Base-by-base conservation (phyloP, 2,113 vertebrate genomes). In the Manacus vitellinus region DNA sequence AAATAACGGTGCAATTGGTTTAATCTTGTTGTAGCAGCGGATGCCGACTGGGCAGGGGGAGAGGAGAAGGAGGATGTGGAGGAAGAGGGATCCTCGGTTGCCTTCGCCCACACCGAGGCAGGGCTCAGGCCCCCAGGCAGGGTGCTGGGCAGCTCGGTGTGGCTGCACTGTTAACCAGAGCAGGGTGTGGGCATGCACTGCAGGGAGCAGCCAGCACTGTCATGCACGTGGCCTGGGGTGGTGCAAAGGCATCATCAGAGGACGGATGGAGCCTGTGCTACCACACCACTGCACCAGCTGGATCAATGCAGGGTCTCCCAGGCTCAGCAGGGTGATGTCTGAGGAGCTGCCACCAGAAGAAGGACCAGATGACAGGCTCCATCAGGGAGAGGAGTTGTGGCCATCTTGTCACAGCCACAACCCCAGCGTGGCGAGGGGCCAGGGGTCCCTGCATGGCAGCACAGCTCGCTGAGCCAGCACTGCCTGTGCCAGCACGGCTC, bases 1-100 rank as follows among this genome's bases (percentile, higher is more conserved):
- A 94, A 96, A 96, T 97, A 95, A 95, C 14, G 3, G 68, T 43
- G 81, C 83, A 88, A 96, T 96, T 94, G 96, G 96, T 92, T 95
- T 97, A 95, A 96, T 97, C 88, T 75, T 75, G 56, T 89, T 94
- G 92, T 25, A 14, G 94, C 2, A 4, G 49, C 6, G 18, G 85
- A 93, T 63, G 82, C 62, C 1, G 25, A 25, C 63, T 8, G 3
- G 61, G 55, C 8, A 2, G n/a, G 41, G 43, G 23, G 65, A 89
- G 71, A 65, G 59, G 58, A 61, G 46, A 41, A 85, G 54, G 54
- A 88, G n/a, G 68, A 44, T 44, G 52, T 19, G 52, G 74, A 67
- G 44, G 44, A 94, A 84, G 44, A 88, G 33, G 18, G 20, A 72
- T 70, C 44, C 58, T 86, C 39, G 2, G 1, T 19, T 56, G 65